Percentiles rank a stretch among this genome's conserved stretches.
These are phyloP conservation scores for Poecilia gillii DNA, from an alignment of 2,797 vertebrate genomes.

Conservation along the genomic window DNA sequence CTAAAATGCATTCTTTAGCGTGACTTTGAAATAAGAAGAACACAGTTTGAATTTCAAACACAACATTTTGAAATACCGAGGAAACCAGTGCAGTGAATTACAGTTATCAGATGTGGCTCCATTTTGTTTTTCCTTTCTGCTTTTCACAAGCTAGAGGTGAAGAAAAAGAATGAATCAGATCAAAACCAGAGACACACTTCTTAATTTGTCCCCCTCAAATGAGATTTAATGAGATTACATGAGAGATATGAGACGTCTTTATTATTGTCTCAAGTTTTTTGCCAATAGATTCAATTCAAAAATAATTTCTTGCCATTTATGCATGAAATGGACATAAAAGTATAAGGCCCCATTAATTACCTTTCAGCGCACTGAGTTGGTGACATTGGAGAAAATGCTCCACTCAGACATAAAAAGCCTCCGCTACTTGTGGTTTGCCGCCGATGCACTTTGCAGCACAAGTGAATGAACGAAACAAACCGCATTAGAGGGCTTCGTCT, in stretches of 20 bases:
- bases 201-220: background rate
- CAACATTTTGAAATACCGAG: background rate
- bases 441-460: background rate
- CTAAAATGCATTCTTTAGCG: background rate
- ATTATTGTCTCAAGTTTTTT: background rate
- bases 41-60: background rate
- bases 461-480: background rate
- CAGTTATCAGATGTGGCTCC: background rate
- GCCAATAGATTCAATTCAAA: background rate
- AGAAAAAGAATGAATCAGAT: slow-evolving; percentile 13
- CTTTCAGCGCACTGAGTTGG: background rate
- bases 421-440: background rate
- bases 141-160: background rate
- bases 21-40: background rate
- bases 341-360: background rate
- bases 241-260: background rate
- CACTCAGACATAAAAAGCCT: background rate
- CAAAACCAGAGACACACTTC: background rate
- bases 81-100: background rate
- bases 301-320: background rate
- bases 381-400: background rate
- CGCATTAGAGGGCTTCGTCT: slow-evolving; percentile 2
- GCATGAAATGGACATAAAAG: background rate
- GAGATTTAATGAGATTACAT: background rate
- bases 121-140: background rate